Evolutionary conservation across 2,797 vertebrate species (phyloP).

Genomic region (Phalloptychus januarius): DNA sequence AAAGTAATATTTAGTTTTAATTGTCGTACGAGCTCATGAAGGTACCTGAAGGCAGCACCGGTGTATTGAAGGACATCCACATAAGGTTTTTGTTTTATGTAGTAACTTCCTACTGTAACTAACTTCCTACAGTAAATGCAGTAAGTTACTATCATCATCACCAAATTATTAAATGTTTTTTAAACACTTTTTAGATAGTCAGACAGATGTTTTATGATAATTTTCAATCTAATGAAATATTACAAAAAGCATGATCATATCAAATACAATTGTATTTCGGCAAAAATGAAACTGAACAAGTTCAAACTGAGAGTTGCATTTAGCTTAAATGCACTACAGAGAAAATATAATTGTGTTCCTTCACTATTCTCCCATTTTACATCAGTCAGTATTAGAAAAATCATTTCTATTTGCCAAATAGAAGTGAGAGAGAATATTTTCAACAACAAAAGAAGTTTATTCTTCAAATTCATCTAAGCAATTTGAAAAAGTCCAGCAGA

Average conservation of each 20-base stretch:
- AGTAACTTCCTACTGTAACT: no score
- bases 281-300: not conserved
- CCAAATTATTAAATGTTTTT: not conserved
- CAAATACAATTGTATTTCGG: not conserved
- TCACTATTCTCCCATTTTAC: not conserved
- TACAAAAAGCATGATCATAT: not conserved
- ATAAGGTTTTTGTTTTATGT: not conserved
- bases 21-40: not conserved
- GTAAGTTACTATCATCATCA: not conserved
- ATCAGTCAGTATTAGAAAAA: not conserved
- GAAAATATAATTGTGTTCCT: not conserved
- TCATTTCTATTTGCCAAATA: not conserved
- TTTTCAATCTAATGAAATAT: not conserved
- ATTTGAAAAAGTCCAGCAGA: not conserved
- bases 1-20: not conserved
- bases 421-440: not conserved
- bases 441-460: not conserved
- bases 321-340: not conserved
- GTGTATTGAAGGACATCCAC: not conserved
- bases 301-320: not conserved
- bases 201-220: not conserved
- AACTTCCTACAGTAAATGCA: not conserved
- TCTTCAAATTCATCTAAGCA: not conserved
- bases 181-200: no score
- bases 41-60: not conserved